Evolutionary conservation across 1,140 invertebrate species (phyloP).

Genomic region (Bombus picipes): DNA sequence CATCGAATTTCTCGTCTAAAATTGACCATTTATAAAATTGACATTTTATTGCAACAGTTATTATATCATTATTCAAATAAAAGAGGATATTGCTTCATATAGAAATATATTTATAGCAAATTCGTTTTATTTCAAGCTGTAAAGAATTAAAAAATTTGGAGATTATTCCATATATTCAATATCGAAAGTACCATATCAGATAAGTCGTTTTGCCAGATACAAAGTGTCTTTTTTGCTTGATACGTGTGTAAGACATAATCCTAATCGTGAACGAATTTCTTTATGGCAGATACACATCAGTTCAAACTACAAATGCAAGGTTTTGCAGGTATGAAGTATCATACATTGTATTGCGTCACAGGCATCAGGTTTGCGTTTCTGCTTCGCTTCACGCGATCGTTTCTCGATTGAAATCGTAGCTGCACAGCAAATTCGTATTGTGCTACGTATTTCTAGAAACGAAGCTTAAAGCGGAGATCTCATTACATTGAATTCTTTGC

Average conservation of each 20-base stretch:
- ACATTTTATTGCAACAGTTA: too few species aligned
- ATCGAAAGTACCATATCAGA: neutral
- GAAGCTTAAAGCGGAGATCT: neutral
- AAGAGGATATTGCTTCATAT: too few species aligned
- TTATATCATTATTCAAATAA: too few species aligned
- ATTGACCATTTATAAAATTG: too few species aligned
- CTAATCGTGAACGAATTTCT: conserved; percentile 53
- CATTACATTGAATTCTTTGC: neutral
- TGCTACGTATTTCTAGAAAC: conserved; percentile 13
- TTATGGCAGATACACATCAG: conserved; percentile 50
- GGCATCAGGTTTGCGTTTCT: conserved; percentile 38
- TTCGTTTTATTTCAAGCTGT: neutral
- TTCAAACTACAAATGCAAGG: conserved; percentile 24
- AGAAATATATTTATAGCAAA: neutral
- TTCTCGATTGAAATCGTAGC: conserved; percentile 34
- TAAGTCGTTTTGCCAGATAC: neutral
- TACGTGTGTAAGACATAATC: conserved; percentile 33
- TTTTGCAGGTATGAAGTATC: conserved; percentile 17
- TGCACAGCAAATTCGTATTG: conserved; percentile 15
- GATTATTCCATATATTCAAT: neutral
- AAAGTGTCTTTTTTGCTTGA: conserved; percentile 7
- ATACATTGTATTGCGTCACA: conserved; percentile 52
- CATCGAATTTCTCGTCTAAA: too few species aligned
- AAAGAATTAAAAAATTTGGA: neutral
- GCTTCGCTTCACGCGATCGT: neutral